Percentiles rank a stretch among this genome's conserved stretches.
Evolutionary conservation across 2,797 vertebrate genomes (phyloP).

Genomic region (Rallus crepitans): DNA sequence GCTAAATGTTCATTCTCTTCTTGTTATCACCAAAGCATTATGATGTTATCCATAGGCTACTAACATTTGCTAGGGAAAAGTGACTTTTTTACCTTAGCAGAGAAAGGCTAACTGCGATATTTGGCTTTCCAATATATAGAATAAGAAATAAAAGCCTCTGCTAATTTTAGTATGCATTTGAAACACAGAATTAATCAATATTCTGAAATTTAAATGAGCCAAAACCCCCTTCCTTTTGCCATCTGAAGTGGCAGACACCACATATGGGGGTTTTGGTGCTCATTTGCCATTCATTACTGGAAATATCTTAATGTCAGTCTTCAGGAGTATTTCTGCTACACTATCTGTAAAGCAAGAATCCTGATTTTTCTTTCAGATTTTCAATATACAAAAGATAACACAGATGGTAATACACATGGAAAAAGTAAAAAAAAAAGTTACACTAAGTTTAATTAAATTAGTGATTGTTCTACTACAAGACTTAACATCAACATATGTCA

Average conservation of each 20-base stretch:
- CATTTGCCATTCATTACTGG: background rate
- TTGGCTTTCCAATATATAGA: background rate
- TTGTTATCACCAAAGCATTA: background rate
- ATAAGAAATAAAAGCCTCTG: background rate
- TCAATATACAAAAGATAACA: background rate
- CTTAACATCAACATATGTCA: background rate
- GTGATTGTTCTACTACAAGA: background rate
- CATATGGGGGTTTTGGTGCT: fast-evolving
- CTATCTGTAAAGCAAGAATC: background rate
- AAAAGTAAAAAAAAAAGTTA: background rate
- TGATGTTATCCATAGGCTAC: background rate
- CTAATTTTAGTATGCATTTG: slow-evolving; percentile 11
- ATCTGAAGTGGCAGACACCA: background rate
- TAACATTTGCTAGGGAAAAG: background rate
- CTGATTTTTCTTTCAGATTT: background rate
- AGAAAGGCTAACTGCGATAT: background rate
- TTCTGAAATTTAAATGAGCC: background rate
- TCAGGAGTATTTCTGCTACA: background rate
- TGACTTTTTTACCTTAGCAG: background rate
- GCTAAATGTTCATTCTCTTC: background rate
- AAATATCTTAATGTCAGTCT: background rate
- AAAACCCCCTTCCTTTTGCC: background rate
- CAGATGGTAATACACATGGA: background rate
- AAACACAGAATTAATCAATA: background rate
- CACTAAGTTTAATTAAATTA: background rate